A percentile compares a stretch with the other conserved stretches of the same genome.
Conservation (phyloP, 2,797 vertebrate genomes). For the Galago senegalensis region DNA sequence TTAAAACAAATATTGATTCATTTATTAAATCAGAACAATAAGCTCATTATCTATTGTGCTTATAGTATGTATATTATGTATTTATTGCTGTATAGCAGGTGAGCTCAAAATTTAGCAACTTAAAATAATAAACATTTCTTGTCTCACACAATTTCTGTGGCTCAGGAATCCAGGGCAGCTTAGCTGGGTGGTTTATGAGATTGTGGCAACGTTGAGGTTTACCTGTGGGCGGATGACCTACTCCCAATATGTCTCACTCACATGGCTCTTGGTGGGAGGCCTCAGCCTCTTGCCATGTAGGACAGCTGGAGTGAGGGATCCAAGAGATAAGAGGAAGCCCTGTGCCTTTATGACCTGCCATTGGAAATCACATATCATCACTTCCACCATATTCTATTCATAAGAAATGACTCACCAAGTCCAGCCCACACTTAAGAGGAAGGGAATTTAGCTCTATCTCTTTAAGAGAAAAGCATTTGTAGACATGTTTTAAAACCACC, state of each 20-base stretch:
- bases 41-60: background rate
- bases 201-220: background rate
- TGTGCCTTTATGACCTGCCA: background rate
- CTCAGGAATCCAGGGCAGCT: background rate
- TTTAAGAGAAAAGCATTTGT: constrained; percentile 6
- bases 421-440: background rate
- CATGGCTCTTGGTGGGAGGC: background rate
- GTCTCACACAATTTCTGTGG: background rate
- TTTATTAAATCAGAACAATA: background rate
- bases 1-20: constrained; percentile 38
- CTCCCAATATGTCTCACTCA: background rate
- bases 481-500: background rate
- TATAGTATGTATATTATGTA: background rate
- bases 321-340: background rate
- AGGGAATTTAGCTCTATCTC: background rate
- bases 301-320: background rate
- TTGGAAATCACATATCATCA: background rate
- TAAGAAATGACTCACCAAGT: background rate
- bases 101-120: background rate
- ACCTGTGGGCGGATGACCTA: background rate
- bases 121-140: background rate
- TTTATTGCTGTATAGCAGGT: background rate
- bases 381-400: background rate
- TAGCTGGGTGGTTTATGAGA: background rate
- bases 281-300: background rate